phyloP scores from a whole-genome alignment of 1,140 invertebrate species.

The Archivesica marissinica region DNA sequence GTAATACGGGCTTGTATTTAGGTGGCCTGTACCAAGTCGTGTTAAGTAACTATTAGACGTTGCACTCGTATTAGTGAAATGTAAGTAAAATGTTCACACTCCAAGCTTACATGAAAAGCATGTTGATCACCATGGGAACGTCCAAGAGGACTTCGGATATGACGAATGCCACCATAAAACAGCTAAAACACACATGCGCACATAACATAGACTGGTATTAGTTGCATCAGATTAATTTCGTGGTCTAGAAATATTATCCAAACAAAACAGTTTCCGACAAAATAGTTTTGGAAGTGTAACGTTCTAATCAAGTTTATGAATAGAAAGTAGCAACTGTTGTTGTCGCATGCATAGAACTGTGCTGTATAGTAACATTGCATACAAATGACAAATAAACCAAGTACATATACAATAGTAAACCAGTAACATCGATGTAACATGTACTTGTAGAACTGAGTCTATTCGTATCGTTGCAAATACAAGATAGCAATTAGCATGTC shows the following conservation, averaged over 20 bases:
- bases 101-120: constrained; percentile 40
- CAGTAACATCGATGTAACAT: too few relatives aligned
- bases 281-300: background rate
- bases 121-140: constrained; percentile 24
- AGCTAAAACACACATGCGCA: constrained; percentile 38
- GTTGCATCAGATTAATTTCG: background rate
- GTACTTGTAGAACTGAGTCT: too few relatives aligned
- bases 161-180: constrained; percentile 50
- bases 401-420: background rate
- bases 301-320: background rate
- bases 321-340: background rate
- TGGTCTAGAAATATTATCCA: background rate
- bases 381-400: constrained; percentile 22
- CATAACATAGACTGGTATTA: constrained; percentile 48
- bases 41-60: constrained; percentile 21
- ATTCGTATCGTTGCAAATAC: too few relatives aligned
- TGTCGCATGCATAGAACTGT: constrained; percentile 56
- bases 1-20: background rate
- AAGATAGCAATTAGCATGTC: too few relatives aligned
- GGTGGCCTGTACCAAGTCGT: background rate
- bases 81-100: constrained; percentile 38
- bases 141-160: constrained; percentile 23
- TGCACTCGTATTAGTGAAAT: constrained; percentile 23
- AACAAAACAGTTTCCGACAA: background rate
- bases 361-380: constrained; percentile 61